Evolutionary conservation across 2,888 invertebrate species (phyloP).

Genomic region (Archaeoteleia sp.): DNA sequence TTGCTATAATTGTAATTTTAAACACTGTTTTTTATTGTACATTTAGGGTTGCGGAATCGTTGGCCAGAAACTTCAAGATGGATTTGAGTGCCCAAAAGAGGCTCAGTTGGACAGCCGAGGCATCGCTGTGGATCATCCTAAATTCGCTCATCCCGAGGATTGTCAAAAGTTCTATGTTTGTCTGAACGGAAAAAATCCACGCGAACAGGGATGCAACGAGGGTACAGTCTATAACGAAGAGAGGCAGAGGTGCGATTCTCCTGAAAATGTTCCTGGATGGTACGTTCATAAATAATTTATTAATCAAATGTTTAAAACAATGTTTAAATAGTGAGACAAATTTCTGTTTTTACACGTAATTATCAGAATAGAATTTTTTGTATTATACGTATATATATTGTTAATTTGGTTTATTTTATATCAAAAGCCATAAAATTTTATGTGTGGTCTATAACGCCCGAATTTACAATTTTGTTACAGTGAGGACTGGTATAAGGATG

Average conservation of each 20-base stretch:
- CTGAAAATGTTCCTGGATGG: conserved; percentile 94
- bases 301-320: background rate
- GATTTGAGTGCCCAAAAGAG: conserved; percentile 89
- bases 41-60: conserved; percentile 71
- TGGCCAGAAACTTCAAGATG: conserved; percentile 82
- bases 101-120: conserved; percentile 81
- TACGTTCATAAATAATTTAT: conserved; percentile 73
- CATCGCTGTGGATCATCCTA: conserved; percentile 86
- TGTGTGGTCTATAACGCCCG: too few relatives aligned
- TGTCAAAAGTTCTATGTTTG: conserved; percentile 96
- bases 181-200: conserved; percentile 89
- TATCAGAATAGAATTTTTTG: too few relatives aligned
- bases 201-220: conserved; percentile 89
- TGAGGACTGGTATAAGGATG: conserved; percentile 94
- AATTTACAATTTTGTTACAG: conserved; percentile 77
- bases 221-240: conserved; percentile 95
- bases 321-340: background rate
- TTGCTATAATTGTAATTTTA: conserved; percentile 9
- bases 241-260: conserved; percentile 88
- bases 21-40: too few relatives aligned
- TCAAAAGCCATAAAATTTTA: conserved; percentile 37
- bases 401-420: conserved; percentile 3
- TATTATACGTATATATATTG: too few relatives aligned
- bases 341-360: too few relatives aligned
- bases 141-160: conserved; percentile 89